These are phyloP conservation scores for Temnothorax unifasciatus DNA, from an alignment of 2,888 invertebrate genomes.

Conservation along the genomic window DNA sequence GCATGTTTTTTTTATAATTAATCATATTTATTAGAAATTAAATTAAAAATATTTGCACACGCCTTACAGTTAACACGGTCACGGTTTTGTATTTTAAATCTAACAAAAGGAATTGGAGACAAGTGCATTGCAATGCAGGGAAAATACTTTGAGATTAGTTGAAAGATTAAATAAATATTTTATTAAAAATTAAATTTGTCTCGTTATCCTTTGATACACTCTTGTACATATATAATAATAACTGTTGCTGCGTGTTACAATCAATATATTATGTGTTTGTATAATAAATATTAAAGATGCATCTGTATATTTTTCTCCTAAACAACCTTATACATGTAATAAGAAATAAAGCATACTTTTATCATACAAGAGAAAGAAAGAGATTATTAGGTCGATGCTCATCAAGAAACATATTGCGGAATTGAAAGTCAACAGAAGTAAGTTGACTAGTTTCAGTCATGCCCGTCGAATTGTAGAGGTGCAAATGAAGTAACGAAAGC, in stretches of 20 bases:
- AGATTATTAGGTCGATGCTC: neutral
- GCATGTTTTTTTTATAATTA: neutral
- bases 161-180: conserved; percentile 32
- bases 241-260: conserved; percentile 83
- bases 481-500: neutral
- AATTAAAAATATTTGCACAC: neutral
- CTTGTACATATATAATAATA: conserved; percentile 83
- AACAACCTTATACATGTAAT: conserved; percentile 55
- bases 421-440: neutral
- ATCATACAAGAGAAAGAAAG: conserved; percentile 12
- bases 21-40: neutral
- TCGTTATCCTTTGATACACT: conserved; percentile 20
- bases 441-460: neutral
- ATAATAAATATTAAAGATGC: conserved; percentile 74
- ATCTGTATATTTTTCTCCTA: conserved; percentile 65
- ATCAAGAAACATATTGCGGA: neutral
- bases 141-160: neutral
- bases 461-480: neutral
- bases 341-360: conserved; percentile 49
- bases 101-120: neutral
- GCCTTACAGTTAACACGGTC: neutral
- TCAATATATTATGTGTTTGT: conserved; percentile 84
- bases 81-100: conserved; percentile 1
- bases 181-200: conserved; percentile 27
- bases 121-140: neutral